Evolutionary conservation across 2,888 invertebrate genomes (phyloP), one percentile per base, ranked within the genome.

Genomic region (Melanostoma scalare): DNA sequence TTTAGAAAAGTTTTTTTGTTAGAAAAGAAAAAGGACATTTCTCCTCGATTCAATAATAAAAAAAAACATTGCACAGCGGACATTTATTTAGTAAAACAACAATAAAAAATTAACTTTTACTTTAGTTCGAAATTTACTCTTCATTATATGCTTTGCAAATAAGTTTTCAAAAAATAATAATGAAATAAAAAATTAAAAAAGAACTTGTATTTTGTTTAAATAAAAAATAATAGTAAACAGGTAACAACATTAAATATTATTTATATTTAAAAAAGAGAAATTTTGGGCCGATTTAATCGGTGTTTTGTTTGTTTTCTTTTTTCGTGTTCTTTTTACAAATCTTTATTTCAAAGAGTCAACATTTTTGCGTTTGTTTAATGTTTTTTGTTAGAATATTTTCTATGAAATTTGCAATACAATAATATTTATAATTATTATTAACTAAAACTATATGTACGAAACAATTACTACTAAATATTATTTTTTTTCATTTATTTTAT

Each of bases 321-420:
- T 36, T 48, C 6, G 36, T 72, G 33, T 46, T 50, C 58, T 65
- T 63, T 50, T 73, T 63, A 67, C 38, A 36, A 78, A 33, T 52
- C 50, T 84, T 69, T 75, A 65, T 71, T 60, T 74, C 60, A 67
- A 75, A 63, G 10, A 48, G 75, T 79, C 78, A 74, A 84, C 74
- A 53, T 77, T 31, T 68, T 56, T 20, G 20, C 20, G 20, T 20
- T 20, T 20, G 20, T 20, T 20, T 20, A 20, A 1, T 20, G 20
- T 38, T 48, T 72, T 52, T 72, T 78, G 65, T 73, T 72, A 77
- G 77, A 74, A 69, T 74, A 78, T 55, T 52, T 82, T 61, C 58
- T 73, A 76, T 67, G 69, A 63, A 65, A 74, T 68, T 85, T 85
- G 80, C 80, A 79, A 85, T 85, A 86, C 85, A 85, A 84, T 87